Percentiles rank a stretch among this genome's conserved stretches.
phyloP scores from a whole-genome alignment of 2,113 vertebrate genomes.

The Glareola pratincola region DNA sequence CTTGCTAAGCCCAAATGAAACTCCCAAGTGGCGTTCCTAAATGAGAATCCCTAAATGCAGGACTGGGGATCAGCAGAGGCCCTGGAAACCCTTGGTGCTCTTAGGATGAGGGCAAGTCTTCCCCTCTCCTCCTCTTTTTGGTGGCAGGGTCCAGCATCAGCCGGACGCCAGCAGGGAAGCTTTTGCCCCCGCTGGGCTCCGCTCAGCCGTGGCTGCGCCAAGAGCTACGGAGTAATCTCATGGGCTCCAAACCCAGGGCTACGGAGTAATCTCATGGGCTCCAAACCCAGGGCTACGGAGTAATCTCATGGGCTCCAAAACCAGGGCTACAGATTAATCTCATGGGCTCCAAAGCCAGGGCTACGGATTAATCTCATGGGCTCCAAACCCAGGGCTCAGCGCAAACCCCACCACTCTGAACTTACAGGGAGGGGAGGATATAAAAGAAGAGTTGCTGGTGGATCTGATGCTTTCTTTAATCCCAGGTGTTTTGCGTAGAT shows the following conservation, averaged over 20 bases:
- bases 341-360: background rate
- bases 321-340: background rate
- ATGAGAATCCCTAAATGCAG: background rate
- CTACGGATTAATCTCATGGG: background rate
- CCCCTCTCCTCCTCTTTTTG: background rate
- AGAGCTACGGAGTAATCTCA: background rate
- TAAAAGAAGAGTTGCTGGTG: background rate
- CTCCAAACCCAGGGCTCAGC: background rate
- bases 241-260: background rate
- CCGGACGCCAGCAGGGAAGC: background rate
- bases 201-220: background rate
- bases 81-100: background rate
- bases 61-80: background rate
- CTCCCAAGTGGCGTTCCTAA: background rate
- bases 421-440: background rate
- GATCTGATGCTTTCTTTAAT: background rate
- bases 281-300: background rate
- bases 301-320: background rate
- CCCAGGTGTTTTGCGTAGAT: background rate
- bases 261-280: background rate
- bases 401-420: background rate
- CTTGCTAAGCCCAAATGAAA: background rate
- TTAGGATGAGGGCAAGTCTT: background rate
- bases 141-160: background rate
- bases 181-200: fast-evolving